phyloP scores from a whole-genome alignment of 2,797 vertebrate genomes.

The Sparus aurata region DNA sequence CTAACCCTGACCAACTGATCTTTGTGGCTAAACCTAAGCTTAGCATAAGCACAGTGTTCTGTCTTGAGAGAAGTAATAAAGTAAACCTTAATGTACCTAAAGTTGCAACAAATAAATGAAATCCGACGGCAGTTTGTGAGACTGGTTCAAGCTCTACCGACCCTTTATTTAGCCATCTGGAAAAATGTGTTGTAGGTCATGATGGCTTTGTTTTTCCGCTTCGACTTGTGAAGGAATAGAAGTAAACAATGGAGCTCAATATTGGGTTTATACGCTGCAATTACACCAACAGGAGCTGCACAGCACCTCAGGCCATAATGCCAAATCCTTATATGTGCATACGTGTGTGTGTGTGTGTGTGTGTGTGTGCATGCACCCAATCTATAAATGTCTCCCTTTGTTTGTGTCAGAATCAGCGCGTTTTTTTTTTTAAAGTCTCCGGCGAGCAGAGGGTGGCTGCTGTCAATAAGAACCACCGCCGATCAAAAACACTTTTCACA shows the following conservation, averaged over 20 bases:
- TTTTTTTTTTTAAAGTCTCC: conserved; percentile 61
- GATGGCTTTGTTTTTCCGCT: conserved; percentile 40
- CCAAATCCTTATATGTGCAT: conserved; percentile 9
- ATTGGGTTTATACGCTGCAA: conserved; percentile 63
- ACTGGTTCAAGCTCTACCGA: background rate
- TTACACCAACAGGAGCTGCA: conserved; percentile 56
- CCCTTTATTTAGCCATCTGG: conserved; percentile 31
- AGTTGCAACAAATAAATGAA: no score
- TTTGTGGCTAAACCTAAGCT: no score
- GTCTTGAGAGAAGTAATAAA: no score
- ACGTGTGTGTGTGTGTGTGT: background rate
- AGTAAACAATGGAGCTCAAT: conserved; percentile 69
- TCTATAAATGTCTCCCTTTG: conserved; percentile 56
- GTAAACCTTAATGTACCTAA: no score
- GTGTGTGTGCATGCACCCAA: background rate
- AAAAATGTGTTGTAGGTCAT: conserved; percentile 10
- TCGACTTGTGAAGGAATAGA: conserved; percentile 41
- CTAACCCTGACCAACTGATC: no score
- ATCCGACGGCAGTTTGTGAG: conserved; percentile 9
- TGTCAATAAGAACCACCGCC: conserved; percentile 65
- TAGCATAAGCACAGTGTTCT: no score
- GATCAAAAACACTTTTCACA: conserved; percentile 78
- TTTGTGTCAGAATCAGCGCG: conserved; percentile 56
- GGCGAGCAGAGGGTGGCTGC: conserved; percentile 36
- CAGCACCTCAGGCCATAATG: conserved; percentile 45